These are phyloP conservation scores for Sinocyclocheilus anshuiensis DNA, from an alignment of 2,113 vertebrate species.

Conservation along the genomic window DNA sequence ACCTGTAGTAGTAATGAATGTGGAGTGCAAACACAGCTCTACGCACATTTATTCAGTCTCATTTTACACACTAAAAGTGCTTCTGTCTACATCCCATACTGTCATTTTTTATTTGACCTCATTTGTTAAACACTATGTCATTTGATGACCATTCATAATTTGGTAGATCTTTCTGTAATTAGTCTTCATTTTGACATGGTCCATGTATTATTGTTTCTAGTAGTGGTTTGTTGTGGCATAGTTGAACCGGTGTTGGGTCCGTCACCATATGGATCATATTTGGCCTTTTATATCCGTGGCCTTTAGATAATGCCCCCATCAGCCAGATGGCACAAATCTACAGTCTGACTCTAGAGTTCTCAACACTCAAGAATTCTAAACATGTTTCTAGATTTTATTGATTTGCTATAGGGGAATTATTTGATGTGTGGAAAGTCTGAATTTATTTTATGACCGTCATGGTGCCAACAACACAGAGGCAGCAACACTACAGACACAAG, in stretches of 20 bases:
- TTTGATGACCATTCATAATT: slow-evolving; percentile 18
- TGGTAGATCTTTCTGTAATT: not conserved
- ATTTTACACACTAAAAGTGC: not conserved
- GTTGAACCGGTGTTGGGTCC: not conserved
- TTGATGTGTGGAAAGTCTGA: not conserved
- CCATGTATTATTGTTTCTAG: not conserved
- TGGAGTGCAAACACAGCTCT: slow-evolving; percentile 5
- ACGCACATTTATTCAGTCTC: not conserved
- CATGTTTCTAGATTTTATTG: not conserved
- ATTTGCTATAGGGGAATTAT: slow-evolving; percentile 9
- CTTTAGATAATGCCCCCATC: slow-evolving; percentile 3
- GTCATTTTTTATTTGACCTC: slow-evolving; percentile 14
- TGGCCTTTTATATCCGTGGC: slow-evolving; percentile 28
- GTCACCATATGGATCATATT: slow-evolving; percentile 22
- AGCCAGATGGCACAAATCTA: not conserved
- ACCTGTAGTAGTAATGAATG: slow-evolving; percentile 9
- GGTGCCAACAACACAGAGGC: slow-evolving; percentile 8
- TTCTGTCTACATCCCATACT: not conserved
- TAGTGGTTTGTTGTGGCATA: slow-evolving; percentile 20
- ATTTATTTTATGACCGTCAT: slow-evolving; percentile 1
- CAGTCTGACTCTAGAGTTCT: not conserved
- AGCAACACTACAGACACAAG: slow-evolving; percentile 21
- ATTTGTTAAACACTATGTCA: slow-evolving; percentile 17
- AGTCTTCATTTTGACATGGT: not conserved
- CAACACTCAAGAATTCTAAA: not conserved